Conservation (phyloP, 2,888 invertebrate genomes). For the Zonitis immaculata region DNA sequence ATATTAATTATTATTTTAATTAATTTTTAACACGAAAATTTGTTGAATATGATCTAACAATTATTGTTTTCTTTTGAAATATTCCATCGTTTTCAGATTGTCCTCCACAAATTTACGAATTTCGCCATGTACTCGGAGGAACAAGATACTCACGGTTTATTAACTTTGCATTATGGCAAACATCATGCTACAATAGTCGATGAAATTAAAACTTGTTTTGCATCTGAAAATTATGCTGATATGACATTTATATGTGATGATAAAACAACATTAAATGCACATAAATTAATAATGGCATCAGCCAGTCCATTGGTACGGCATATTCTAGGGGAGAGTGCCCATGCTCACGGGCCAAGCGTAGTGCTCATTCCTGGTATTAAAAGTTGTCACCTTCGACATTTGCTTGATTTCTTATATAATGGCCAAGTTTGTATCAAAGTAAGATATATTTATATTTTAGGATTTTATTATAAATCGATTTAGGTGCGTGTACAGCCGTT, state of each 20-base stretch:
- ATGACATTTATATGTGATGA: slow-evolving; percentile 82
- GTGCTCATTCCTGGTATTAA: slow-evolving; percentile 81
- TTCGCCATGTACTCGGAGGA: slow-evolving; percentile 55
- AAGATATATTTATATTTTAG: slow-evolving; percentile 21
- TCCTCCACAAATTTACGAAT: slow-evolving; percentile 37
- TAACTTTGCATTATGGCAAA: slow-evolving; percentile 90
- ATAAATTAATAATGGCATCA: slow-evolving; percentile 81
- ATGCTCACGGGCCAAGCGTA: slow-evolving; percentile 67
- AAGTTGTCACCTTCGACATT: slow-evolving; percentile 73
- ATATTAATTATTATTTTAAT: too few relatives aligned
- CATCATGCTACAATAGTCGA: slow-evolving; percentile 89
- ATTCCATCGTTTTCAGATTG: slow-evolving; percentile 41
- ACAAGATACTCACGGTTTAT: slow-evolving; percentile 62
- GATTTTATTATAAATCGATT: too few relatives aligned
- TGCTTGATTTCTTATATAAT: slow-evolving; percentile 80
- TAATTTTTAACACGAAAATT: too few relatives aligned
- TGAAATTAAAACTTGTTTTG: slow-evolving; percentile 84
- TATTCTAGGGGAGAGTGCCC: slow-evolving; percentile 67
- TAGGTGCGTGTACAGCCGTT: too few relatives aligned
- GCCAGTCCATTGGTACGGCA: slow-evolving; percentile 81
- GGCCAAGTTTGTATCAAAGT: slow-evolving; percentile 80
- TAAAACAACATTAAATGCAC: slow-evolving; percentile 74
- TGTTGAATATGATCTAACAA: too few relatives aligned
- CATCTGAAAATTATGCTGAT: slow-evolving; percentile 81
- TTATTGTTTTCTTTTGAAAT: too few relatives aligned